Evolutionary conservation across 2,888 invertebrate species (phyloP).

Genomic region (Steinernema scapterisci): DNA sequence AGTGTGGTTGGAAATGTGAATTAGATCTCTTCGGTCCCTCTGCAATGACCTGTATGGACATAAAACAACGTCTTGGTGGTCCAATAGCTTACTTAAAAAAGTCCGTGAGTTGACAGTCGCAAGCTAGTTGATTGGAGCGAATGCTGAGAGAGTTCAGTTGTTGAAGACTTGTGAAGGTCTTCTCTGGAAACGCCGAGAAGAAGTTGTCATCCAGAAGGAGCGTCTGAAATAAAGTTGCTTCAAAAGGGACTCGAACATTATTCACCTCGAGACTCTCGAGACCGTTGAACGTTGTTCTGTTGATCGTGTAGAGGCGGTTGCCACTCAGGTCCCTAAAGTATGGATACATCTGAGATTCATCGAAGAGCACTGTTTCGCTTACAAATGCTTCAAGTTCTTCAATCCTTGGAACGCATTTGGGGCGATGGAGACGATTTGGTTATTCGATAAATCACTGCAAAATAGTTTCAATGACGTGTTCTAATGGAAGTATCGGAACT

Average conservation of each 20-base stretch:
- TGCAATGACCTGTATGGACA: background rate
- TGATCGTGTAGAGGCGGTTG: constrained; percentile 1
- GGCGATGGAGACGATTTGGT: background rate
- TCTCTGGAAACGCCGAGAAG: constrained; percentile 16
- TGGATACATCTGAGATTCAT: background rate
- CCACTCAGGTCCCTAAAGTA: constrained; percentile 8
- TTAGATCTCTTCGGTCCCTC: background rate
- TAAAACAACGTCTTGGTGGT: background rate
- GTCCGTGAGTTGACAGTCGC: constrained; percentile 9
- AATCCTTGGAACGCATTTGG: constrained; percentile 17
- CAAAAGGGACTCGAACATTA: background rate
- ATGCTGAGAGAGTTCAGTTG: background rate
- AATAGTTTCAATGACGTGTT: background rate
- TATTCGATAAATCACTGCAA: constrained; percentile 14
- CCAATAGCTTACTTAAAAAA: constrained; percentile 1
- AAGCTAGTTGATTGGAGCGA: constrained; percentile 10
- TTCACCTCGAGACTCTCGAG: constrained; percentile 2
- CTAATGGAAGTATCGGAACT: background rate
- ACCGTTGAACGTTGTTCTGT: constrained; percentile 10
- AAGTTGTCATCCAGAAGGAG: constrained; percentile 14
- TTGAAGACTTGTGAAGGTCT: constrained; percentile 9
- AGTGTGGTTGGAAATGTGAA: constrained; percentile 2
- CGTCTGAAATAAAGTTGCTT: background rate
- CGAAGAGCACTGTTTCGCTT: background rate
- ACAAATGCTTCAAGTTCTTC: constrained; percentile 9